Percentiles rank a stretch among this genome's conserved stretches.
phyloP scores from a whole-genome alignment of 1,140 invertebrate genomes.

The Mesaphorura yosii region DNA sequence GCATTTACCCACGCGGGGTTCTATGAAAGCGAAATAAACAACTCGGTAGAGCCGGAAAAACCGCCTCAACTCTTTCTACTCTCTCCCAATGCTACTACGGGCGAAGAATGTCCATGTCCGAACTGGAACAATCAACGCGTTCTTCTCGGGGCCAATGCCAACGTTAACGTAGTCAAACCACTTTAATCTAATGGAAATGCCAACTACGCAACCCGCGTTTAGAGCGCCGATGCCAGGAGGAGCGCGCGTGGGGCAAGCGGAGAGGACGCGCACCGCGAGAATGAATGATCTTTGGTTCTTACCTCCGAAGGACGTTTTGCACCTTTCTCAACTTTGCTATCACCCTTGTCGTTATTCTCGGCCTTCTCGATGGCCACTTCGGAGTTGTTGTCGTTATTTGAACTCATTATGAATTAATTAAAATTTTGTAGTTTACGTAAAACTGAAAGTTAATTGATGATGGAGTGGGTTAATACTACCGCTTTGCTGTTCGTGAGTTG shows the following conservation, averaged over 20 bases:
- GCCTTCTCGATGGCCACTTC: slow-evolving; percentile 69
- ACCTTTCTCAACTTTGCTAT: slow-evolving; percentile 69
- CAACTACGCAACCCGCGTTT: not conserved
- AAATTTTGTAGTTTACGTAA: not conserved
- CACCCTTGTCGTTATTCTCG: slow-evolving; percentile 49
- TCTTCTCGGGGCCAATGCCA: slow-evolving; percentile 4
- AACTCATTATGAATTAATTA: slow-evolving; percentile 66
- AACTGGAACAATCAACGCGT: slow-evolving; percentile 5
- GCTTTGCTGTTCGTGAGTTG: not conserved
- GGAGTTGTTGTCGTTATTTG: slow-evolving; percentile 49
- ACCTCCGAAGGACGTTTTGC: slow-evolving; percentile 77
- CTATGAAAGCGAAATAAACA: no score
- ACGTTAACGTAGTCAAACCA: not conserved
- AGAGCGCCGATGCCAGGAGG: slow-evolving; percentile 5
- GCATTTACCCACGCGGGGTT: no score
- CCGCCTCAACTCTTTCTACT: no score
- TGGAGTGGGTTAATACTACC: not conserved
- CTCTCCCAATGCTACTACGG: no score
- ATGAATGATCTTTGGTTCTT: slow-evolving; percentile 41
- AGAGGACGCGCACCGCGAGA: no score
- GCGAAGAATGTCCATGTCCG: no score
- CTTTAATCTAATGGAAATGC: not conserved
- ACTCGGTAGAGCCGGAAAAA: no score
- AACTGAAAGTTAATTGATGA: not conserved
- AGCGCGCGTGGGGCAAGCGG: no score